Base-by-base conservation (phyloP, 1,140 invertebrate genomes). In the Aphaenogaster rudis region DNA sequence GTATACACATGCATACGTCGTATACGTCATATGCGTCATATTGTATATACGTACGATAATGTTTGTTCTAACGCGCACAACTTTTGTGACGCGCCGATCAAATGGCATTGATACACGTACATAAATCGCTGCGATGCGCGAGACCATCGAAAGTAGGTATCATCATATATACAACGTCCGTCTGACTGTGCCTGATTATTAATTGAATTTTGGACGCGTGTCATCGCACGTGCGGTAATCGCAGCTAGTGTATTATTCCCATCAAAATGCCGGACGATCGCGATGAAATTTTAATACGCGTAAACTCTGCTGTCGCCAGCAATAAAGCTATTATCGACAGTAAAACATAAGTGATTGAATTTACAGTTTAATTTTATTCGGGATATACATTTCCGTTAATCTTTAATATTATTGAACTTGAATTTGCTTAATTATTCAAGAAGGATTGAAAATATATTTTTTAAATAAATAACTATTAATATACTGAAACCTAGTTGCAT, bases 11-110 rank as follows among this genome's bases (percentile, higher is more conserved):
- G n/a, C 66, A 63, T 71, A 71, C 74, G 80, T 86, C 64, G 17
- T 67, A 28, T 67, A 7, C 66, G n/a, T 48, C 42, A 67, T 67
- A 50, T 28, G 28, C 36, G 36, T 64, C 63, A 64, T 64, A 79
- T 39, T 64, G 61, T 77, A 80, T 72, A 76, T 80, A 85, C 86
- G 59, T 50, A 88, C 28, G 39, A 79, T 79, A 52, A 48, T 57
- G 2, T 64, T 78, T 78, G 6, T 64, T 33, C 17, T 45, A 80
- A 79, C 82, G 71, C 63, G 77, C 71, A 64, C 66, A 67, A 67
- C 39, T n/a, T 21, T 59, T 59, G 52, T 33, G 67, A 87, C 54
- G 54, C 39, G 87, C 33, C 13, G 28, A 82, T 82, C 39, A 28
- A 52, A 45, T 28, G 33, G 21, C 67, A 61, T 52, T 54, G 28